Evolutionary conservation across 2,113 vertebrate species (phyloP).

Genomic region (Sterrhoptilus dennistouni): DNA sequence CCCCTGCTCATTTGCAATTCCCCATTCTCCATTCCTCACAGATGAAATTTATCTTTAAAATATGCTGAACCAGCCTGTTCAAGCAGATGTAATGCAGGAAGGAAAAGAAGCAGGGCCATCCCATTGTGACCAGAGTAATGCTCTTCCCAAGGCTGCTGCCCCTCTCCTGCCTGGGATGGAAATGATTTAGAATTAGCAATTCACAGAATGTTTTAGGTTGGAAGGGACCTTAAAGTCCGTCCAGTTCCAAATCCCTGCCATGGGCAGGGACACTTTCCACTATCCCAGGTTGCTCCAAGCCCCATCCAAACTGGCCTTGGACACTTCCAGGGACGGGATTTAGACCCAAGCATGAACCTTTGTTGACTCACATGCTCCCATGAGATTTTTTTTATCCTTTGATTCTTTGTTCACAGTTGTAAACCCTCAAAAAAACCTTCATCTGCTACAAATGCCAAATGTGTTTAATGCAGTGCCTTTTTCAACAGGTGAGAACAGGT

Average conservation of each 20-base stretch:
- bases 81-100: not conserved
- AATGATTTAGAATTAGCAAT: not conserved
- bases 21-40: not conserved
- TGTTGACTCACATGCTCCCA: not conserved
- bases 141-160: not conserved
- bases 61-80: not conserved
- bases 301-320: not conserved
- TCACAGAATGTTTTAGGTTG: not conserved
- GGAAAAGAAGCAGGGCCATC: not conserved
- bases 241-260: not conserved
- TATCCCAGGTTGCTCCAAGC: not conserved
- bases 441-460: not conserved
- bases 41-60: not conserved
- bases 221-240: not conserved
- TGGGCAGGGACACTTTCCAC: not conserved
- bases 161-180: not conserved
- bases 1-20: not conserved
- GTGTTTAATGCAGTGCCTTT: not conserved
- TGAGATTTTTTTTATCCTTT: not conserved
- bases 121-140: fast-evolving
- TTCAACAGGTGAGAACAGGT: not conserved
- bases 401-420: not conserved
- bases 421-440: not conserved
- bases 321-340: not conserved
- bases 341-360: not conserved